Evolutionary conservation across 1,140 invertebrate species (phyloP), one percentile per base, ranked within the genome.

Genomic region (Drosophila triauraria): DNA sequence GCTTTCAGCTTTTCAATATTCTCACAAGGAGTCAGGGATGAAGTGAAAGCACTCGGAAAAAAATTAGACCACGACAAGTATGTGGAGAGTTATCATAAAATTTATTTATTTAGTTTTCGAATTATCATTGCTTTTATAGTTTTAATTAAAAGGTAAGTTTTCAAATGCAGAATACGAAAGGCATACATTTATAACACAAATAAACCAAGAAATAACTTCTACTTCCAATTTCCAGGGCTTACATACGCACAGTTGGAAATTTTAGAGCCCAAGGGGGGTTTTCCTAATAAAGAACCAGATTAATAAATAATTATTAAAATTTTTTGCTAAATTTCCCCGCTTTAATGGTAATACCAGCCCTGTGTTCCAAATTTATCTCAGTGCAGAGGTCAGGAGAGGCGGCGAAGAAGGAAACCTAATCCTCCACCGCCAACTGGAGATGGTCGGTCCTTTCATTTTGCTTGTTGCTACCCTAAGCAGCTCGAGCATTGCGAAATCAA

Each of bases 401-500:
- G 51, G 51, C 51, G 13, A 54, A 20, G 13, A 54, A 27, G 43
- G 35, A 38, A 53, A 32, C 46, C 40, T n/a, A 69, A 35, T 46
- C 25, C 44, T 50, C 56, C 42, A 58, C 23, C 61, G 51, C 43
- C 61, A 61, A 48, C 57, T 30, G 56, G 38, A 64, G 54, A 80
- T 61, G 44, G 43, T 56, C 59, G 63, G 68, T 65, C 27, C 61
- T 27, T 32, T 32, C 51, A 54, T 50, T 50, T 40, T 23, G 42
- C 71, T 58, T 30, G 61, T 67, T 75, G 60, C 60, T 56, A 58
- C 71, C 79, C 79, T 27, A 44, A 64, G 65, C 60, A 38, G 32
- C n/a, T 38, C 43, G 43, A 15, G 50, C 47, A 56, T 70, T 81
- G 74, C 59, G 59, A 88, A 87, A 87, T 87, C 84, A 87, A 87